Evolutionary conservation across 1,140 invertebrate species (phyloP), one percentile per base, ranked within the genome.

Genomic region (Megalopta genalis): DNA sequence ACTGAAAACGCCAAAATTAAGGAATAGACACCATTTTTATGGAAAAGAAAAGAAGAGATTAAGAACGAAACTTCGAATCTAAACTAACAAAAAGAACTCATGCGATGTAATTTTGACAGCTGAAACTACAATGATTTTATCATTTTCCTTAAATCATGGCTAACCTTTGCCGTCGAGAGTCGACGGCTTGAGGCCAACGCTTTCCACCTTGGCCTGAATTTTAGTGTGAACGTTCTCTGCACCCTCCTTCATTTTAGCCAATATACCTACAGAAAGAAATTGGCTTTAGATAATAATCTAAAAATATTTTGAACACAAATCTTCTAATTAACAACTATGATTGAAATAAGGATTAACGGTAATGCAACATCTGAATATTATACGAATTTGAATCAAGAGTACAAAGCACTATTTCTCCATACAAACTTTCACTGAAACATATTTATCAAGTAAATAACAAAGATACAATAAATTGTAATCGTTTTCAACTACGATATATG

Each of bases 181-280:
- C 89, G 83, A 94, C 93, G 62, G 94, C 92, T 92, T 94, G 77
- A 93, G 87, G 79, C 92, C 92, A 74, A 96, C 93, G 82, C 95
- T 96, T 90, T 97, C 98, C 54, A 97, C 97, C 93, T 98, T 99
- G 8, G 97, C 97, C 94, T 99, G 98, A 79, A 99, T 95, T 92
- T 98, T 98, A 77, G 97, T 98, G 85, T 98, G 97, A 73, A 98
- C 96, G 85, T 96, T 98, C 92, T 99, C 98, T 0, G 98, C 98
- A 66, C 97, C 97, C 92, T 99, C 98, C 94, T 99, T 99, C 94
- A 99, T 97, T 93, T 98, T 99, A 68, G 98, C 97, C 76, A 98
- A 93, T 87, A 99, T 96, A 91, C 97, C 97, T 98, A 92, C 39
- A 92, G 90, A 90, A 89, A 92, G 82, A 93, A 87, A 88, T 84